Conservation (phyloP, 2,888 invertebrate genomes). For the Mimumesa dahlbomi region DNA sequence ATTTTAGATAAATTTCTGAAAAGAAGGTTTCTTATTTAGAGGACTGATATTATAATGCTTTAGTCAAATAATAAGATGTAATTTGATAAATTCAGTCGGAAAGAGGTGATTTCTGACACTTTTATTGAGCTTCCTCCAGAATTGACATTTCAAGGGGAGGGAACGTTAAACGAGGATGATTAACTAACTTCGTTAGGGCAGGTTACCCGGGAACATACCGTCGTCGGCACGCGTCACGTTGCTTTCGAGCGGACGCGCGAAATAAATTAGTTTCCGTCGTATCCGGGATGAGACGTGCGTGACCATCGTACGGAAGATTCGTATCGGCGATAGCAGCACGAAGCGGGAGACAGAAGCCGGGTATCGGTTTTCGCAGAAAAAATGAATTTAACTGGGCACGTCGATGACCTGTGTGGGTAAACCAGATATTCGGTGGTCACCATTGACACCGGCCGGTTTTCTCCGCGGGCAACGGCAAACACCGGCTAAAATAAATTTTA, state of each 20-base stretch:
- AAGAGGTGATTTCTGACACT: too few relatives aligned
- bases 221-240: background rate
- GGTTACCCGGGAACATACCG: background rate
- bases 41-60: too few relatives aligned
- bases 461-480: too few relatives aligned
- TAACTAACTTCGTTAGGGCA: slow-evolving; percentile 2
- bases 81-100: too few relatives aligned
- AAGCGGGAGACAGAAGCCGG: slow-evolving; percentile 25
- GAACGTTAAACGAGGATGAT: background rate
- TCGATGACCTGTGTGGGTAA: slow-evolving; percentile 59
- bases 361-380: slow-evolving; percentile 60
- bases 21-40: too few relatives aligned
- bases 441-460: slow-evolving; percentile 25
- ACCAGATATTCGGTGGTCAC: slow-evolving; percentile 45
- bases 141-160: too few relatives aligned
- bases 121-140: too few relatives aligned
- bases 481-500: too few relatives aligned
- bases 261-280: slow-evolving; percentile 34
- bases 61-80: too few relatives aligned
- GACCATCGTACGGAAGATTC: slow-evolving; percentile 41
- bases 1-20: too few relatives aligned
- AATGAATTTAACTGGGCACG: slow-evolving; percentile 58
- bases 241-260: background rate
- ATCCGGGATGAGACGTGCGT: slow-evolving; percentile 41
- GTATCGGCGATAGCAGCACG: slow-evolving; percentile 40